These are phyloP conservation scores for Strigamia crassipes DNA, from an alignment of 2,888 invertebrate species.

Conservation along the genomic window DNA sequence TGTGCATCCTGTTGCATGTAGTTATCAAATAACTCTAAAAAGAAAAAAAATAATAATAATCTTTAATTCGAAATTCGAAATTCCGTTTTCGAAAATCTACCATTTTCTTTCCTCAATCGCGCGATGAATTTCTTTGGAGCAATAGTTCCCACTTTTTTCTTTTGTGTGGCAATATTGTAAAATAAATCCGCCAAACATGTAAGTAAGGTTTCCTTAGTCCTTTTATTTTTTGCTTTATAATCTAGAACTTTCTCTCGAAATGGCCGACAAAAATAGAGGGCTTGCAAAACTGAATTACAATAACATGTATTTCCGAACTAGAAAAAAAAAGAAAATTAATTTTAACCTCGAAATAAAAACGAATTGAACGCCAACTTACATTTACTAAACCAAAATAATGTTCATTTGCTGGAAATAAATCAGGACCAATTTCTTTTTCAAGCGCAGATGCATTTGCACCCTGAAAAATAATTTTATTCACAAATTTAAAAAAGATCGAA, in stretches of 20 bases:
- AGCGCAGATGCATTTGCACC: conserved; percentile 99
- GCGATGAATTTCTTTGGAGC: conserved; percentile 99
- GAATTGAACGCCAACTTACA: conserved; percentile 67
- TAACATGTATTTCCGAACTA: conserved; percentile 99
- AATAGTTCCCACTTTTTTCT: conserved; percentile 97
- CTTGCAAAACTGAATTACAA: conserved; percentile 99
- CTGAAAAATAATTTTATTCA: conserved; percentile 63
- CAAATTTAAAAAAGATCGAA: background rate
- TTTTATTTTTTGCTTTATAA: conserved; percentile 94
- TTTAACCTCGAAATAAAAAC: background rate
- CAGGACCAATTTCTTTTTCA: conserved; percentile 98
- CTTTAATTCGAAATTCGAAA: too few relatives aligned
- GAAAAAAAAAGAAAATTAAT: conserved; percentile 57
- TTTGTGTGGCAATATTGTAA: conserved; percentile 99
- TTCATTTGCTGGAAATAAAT: conserved; percentile 97
- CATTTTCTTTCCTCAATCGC: conserved; percentile 96
- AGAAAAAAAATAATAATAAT: background rate
- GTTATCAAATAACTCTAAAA: conserved; percentile 96
- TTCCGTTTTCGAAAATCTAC: conserved; percentile 60
- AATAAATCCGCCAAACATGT: conserved; percentile 98
- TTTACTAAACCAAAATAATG: conserved; percentile 99
- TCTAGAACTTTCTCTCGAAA: conserved; percentile 98
- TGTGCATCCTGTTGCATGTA: conserved; percentile 99
- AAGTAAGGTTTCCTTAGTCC: conserved; percentile 94
- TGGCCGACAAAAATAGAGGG: conserved; percentile 98